These are phyloP conservation scores for Octodonta nipae DNA, from an alignment of 2,888 invertebrate genomes.

Conservation along the genomic window DNA sequence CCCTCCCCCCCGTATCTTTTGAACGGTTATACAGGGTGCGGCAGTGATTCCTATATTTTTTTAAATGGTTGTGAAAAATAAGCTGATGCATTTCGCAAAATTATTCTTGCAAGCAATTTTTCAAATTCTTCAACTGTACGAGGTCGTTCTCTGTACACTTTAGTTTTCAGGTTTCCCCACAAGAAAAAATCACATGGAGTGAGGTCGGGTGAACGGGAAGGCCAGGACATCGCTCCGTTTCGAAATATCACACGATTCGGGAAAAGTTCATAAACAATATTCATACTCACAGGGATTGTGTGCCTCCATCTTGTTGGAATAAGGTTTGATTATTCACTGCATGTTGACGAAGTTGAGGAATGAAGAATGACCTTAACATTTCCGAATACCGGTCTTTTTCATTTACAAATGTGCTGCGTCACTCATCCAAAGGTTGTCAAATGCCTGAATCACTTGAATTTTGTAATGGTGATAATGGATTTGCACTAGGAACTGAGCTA, in stretches of 20 bases:
- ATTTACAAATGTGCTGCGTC: too few relatives aligned
- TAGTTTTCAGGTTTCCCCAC: constrained; percentile 5
- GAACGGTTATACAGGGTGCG: too few relatives aligned
- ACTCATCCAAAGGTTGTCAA: too few relatives aligned
- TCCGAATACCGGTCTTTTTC: not conserved
- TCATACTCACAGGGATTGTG: not conserved
- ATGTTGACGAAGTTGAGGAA: constrained; percentile 1
- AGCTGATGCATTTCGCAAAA: too few relatives aligned
- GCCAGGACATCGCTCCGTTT: too few relatives aligned
- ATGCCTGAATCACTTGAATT: too few relatives aligned
- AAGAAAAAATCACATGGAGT: constrained; percentile 3
- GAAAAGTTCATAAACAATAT: not conserved
- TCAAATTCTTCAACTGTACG: constrained; percentile 9
- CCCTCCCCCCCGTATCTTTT: too few relatives aligned
- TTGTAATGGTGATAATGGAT: too few relatives aligned
- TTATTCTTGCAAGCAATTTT: too few relatives aligned
- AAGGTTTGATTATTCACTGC: constrained; percentile 2
- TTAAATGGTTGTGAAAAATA: too few relatives aligned
- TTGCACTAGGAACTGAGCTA: too few relatives aligned
- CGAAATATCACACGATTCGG: constrained; percentile 3
- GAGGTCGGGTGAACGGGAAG: constrained; percentile 4
- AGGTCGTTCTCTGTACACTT: constrained; percentile 6
- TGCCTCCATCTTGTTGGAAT: constrained; percentile 3
- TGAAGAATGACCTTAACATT: not conserved
- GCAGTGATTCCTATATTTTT: too few relatives aligned